Conservation (phyloP, 2,113 vertebrate genomes). For the Sinocyclocheilus anophthalmus region DNA sequence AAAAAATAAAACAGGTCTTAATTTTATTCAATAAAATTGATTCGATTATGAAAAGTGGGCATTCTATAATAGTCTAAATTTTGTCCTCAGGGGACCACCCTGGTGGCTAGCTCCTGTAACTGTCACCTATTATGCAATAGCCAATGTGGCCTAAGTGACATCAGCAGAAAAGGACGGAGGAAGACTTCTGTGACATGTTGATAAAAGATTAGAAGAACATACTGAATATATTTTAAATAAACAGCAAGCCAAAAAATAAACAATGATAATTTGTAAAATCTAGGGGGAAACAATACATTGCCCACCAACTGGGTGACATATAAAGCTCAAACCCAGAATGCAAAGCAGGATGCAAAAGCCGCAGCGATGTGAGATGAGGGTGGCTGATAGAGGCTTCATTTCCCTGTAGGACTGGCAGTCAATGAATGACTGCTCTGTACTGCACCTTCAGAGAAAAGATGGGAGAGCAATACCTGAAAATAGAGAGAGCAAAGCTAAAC, state of each 20-base stretch:
- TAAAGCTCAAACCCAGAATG: constrained; percentile 60
- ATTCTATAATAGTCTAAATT: no score
- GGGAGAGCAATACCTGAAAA: constrained; percentile 48
- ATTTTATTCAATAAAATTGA: no score
- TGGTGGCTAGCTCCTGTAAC: no score
- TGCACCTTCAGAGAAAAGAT: constrained; percentile 39
- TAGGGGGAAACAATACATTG: neutral
- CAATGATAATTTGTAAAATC: neutral
- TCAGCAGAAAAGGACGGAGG: neutral
- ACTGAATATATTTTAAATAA: neutral
- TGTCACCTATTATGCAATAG: neutral
- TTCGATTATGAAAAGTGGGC: no score
- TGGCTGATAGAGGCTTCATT: constrained; percentile 63
- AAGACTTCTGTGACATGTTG: neutral
- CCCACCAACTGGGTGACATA: constrained; percentile 2
- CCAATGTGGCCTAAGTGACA: neutral
- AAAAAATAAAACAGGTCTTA: no score
- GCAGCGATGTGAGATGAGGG: constrained; percentile 58
- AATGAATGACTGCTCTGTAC: constrained; percentile 62
- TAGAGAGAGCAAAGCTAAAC: constrained; percentile 15
- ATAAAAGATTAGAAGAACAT: neutral
- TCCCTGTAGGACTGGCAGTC: constrained; percentile 60
- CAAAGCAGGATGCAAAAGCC: constrained; percentile 79
- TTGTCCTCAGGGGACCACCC: no score
- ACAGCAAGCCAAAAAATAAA: neutral